Percentiles rank a stretch among this genome's conserved stretches.
These are phyloP conservation scores for Edolisoma coerulescens DNA, from an alignment of 2,113 vertebrate species.

Conservation along the genomic window DNA sequence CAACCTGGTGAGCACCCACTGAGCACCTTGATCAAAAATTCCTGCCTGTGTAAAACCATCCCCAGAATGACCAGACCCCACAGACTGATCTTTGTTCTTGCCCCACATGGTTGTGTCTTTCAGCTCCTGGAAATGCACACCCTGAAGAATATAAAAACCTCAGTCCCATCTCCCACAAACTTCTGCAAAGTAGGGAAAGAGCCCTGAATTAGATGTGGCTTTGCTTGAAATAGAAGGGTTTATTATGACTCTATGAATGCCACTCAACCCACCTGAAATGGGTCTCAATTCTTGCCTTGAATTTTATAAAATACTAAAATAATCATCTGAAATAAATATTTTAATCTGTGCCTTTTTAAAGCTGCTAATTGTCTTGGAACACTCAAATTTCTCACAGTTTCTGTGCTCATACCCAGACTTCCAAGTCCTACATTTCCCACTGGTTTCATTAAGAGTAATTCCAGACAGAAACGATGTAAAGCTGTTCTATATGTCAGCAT, in stretches of 20 bases:
- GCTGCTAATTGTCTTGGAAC: no score
- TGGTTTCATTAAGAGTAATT: neutral
- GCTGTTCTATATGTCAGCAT: neutral
- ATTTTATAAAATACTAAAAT: neutral
- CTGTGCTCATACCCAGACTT: neutral
- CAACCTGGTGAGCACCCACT: accelerated
- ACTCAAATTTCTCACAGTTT: neutral
- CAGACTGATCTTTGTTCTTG: neutral
- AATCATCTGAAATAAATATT: neutral
- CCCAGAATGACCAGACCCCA: accelerated
- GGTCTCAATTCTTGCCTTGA: neutral
- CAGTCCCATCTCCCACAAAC: neutral
- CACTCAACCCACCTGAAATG: neutral
- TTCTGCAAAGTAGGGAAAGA: accelerated
- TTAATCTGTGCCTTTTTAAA: neutral
- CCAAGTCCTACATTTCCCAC: neutral
- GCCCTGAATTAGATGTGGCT: neutral
- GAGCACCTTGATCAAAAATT: accelerated
- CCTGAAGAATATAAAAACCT: neutral
- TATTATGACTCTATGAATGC: neutral
- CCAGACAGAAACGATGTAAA: accelerated
- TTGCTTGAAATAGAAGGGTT: neutral
- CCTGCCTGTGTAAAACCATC: neutral
- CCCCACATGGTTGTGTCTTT: accelerated
- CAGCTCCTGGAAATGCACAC: accelerated